phyloP scores from a whole-genome alignment of 2,888 invertebrate species.

The Bombylius discolor region DNA sequence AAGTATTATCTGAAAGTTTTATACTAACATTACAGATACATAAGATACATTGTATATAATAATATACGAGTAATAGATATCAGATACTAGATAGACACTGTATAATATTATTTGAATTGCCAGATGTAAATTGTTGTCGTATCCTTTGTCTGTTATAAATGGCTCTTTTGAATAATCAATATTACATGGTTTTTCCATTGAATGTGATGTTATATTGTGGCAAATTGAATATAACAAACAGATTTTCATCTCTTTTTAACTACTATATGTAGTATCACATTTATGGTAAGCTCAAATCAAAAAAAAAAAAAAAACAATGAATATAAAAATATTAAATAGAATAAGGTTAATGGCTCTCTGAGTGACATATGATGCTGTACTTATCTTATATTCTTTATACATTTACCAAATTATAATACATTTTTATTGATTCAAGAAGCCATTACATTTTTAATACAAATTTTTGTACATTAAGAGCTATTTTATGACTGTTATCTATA shows the following conservation, averaged over 20 bases:
- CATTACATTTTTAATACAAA: background rate
- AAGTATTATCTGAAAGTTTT: too few relatives aligned
- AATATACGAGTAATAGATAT: too few relatives aligned
- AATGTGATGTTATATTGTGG: too few relatives aligned
- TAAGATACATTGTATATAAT: too few relatives aligned
- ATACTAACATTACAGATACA: too few relatives aligned
- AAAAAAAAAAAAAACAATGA: too few relatives aligned
- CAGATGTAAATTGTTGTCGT: constrained; percentile 15
- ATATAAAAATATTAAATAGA: background rate
- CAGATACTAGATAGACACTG: background rate
- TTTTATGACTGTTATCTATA: too few relatives aligned
- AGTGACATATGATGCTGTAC: background rate
- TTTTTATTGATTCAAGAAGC: background rate
- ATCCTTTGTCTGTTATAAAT: constrained; percentile 9
- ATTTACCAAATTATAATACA: background rate
- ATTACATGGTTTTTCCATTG: too few relatives aligned
- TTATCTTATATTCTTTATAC: background rate
- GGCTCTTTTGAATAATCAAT: constrained; percentile 13
- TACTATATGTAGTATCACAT: background rate
- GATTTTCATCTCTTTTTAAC: background rate
- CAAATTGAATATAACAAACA: background rate
- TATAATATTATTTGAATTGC: constrained; percentile 11
- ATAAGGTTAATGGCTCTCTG: constrained; percentile 5
- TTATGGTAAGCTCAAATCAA: too few relatives aligned
- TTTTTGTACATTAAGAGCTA: background rate